phyloP scores from a whole-genome alignment of 2,888 invertebrate genomes.

The Chymomyza procnemis region DNA sequence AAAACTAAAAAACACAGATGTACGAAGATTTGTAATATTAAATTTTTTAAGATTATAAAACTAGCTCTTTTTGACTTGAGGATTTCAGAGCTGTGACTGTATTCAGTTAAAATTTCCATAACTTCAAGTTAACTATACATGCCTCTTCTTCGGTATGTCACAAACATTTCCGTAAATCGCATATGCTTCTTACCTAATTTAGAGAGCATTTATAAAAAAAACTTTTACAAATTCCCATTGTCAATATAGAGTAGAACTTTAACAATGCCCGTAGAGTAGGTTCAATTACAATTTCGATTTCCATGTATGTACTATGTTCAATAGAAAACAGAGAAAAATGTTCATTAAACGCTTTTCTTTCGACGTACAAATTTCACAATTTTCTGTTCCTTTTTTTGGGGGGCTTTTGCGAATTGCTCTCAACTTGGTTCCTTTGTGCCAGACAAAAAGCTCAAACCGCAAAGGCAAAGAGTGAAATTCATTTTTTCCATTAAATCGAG shows the following conservation, averaged over 20 bases:
- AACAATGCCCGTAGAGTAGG: conserved; percentile 37
- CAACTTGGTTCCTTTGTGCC: conserved; percentile 27
- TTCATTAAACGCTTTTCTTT: conserved; percentile 65
- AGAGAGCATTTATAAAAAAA: conserved; percentile 11
- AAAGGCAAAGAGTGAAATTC: conserved; percentile 52
- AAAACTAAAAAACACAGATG: no score
- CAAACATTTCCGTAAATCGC: no score
- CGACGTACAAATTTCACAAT: conserved; percentile 28
- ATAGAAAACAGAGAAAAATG: conserved; percentile 34
- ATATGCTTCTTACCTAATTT: no score
- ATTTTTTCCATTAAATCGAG: conserved; percentile 75
- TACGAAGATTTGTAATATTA: no score
- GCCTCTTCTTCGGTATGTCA: no score
- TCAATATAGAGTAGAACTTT: conserved; percentile 29
- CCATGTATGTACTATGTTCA: conserved; percentile 26
- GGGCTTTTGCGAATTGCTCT: conserved; percentile 17
- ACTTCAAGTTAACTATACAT: no score
- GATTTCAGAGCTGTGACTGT: no score
- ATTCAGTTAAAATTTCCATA: no score
- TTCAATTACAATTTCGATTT: conserved; percentile 68
- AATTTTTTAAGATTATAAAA: no score
- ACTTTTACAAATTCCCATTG: conserved; percentile 45
- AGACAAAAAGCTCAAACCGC: conserved; percentile 41
- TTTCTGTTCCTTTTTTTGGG: conserved; percentile 29
- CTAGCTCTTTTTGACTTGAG: no score